Percentiles rank a stretch among this genome's conserved stretches.
Evolutionary conservation across 92 coral and sea anemone genomes (phyloP).

Genomic region (Phymanthus crucifer): DNA sequence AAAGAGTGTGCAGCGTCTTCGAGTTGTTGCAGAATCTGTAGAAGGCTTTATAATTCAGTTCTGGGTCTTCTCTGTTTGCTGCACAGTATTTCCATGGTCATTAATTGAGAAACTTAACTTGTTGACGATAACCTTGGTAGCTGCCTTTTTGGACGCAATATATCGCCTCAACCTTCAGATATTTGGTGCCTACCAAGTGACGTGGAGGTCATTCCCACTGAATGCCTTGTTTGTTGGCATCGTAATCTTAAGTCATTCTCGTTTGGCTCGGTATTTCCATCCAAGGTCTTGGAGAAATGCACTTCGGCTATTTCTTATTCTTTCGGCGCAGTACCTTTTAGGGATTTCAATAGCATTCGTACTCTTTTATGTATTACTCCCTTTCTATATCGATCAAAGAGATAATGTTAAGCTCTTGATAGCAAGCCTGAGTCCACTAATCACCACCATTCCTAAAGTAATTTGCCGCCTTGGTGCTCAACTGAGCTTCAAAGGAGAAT

Average conservation of each 20-base stretch:
- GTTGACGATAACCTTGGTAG: conserved; percentile 47
- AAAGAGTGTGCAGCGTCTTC: background rate
- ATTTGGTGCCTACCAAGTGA: conserved; percentile 45
- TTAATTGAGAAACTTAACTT: conserved; percentile 47
- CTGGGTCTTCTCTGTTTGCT: conserved; percentile 60
- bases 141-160: conserved; percentile 52
- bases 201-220: conserved; percentile 59
- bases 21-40: background rate
- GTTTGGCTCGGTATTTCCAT: conserved; percentile 33
- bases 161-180: conserved; percentile 50
- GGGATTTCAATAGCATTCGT: conserved; percentile 45
- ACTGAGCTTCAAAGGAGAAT: conserved; percentile 31
- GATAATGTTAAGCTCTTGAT: conserved; percentile 32
- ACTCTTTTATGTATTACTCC: conserved; percentile 44
- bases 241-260: conserved; percentile 30
- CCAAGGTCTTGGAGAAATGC: background rate
- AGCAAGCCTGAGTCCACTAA: conserved; percentile 35
- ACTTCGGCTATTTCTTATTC: conserved; percentile 8
- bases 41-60: conserved; percentile 41
- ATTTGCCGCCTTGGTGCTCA: conserved; percentile 42
- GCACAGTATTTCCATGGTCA: conserved; percentile 34
- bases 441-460: conserved; percentile 52
- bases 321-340: conserved; percentile 43
- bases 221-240: conserved; percentile 29
- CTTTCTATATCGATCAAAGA: conserved; percentile 26